A percentile compares a stretch with the other conserved stretches of the same genome.
Conservation (phyloP, 2,888 invertebrate species). For the Polylopha cassiicola region DNA sequence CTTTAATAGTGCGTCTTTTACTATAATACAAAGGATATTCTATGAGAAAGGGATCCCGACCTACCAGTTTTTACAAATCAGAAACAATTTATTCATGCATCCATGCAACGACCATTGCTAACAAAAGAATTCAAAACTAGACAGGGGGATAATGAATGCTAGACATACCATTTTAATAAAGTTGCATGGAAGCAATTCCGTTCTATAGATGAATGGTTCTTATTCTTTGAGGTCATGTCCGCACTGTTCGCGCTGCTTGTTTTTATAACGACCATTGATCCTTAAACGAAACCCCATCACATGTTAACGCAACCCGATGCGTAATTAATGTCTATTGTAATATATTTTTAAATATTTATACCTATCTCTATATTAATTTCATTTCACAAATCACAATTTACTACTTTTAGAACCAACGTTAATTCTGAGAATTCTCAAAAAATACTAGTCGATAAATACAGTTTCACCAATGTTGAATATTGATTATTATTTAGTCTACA, state of each 20-base stretch:
- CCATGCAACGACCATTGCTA: slow-evolving; percentile 61
- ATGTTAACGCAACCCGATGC: too few relatives aligned
- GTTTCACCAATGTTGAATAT: too few relatives aligned
- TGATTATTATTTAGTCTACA: slow-evolving; percentile 12
- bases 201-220: slow-evolving; percentile 48
- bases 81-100: slow-evolving; percentile 76
- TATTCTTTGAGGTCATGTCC: slow-evolving; percentile 19
- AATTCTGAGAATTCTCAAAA: too few relatives aligned
- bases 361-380: too few relatives aligned
- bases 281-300: slow-evolving; percentile 3
- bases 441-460: too few relatives aligned
- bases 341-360: too few relatives aligned
- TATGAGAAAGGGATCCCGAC: slow-evolving; percentile 77
- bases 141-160: slow-evolving; percentile 74
- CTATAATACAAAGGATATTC: slow-evolving; percentile 70
- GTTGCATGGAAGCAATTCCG: slow-evolving; percentile 69
- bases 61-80: slow-evolving; percentile 71
- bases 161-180: slow-evolving; percentile 72
- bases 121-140: slow-evolving; percentile 76
- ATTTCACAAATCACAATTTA: too few relatives aligned
- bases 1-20: slow-evolving; percentile 71
- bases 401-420: too few relatives aligned
- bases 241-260: slow-evolving; percentile 5
- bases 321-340: too few relatives aligned
- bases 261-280: slow-evolving; percentile 5